Evolutionary conservation across 1,140 invertebrate species (phyloP), one percentile per base, ranked within the genome.

Genomic region (Caenorhabditis remanei): DNA sequence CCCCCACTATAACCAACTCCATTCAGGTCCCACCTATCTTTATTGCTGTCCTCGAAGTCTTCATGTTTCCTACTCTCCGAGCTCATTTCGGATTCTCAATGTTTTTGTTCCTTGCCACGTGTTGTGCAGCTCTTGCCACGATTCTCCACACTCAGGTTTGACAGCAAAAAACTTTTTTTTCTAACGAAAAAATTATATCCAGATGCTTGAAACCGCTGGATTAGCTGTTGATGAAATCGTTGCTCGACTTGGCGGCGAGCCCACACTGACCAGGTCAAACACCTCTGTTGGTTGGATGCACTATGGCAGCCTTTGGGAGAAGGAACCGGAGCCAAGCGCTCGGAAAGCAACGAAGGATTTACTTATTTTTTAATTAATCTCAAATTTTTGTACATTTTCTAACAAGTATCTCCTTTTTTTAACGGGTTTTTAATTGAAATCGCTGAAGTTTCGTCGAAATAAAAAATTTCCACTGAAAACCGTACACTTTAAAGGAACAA

Each of bases 1-100:
- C n/a, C n/a, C n/a, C n/a, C n/a, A n/a, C n/a, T 32, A 16, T 53
- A 53, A 53, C 21, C 4, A 61, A 1, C 32, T 83, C n/a, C 32
- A 50, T 71, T 84, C 86, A 87, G 85, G 87, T 87, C 13, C 48
- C 67, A 16, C 87, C 87, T 14, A 87, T 87, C 24, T 58, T 41
- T n/a, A 50, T 87, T 46, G 87, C 87, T n/a, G 83, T 85, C 14
- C 9, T 71, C 8, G 53, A 87, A 55, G 87, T 87, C 4, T 56
- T 84, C 83, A 50, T 85, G 53, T 85, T 88, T 21, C 87, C 87
- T 11, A 56, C 71, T 1, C 50, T 84, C 11, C 87, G 83, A 5
- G 50, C 50, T 5, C 58, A 46, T 14, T 71, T 88, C 48, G 87
- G 87, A 48, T 83, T 84, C 13, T 48, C 53, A 11, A 48, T 83